A percentile compares a stretch with the other conserved stretches of the same genome.
These are phyloP conservation scores for Subacronicta megacephala DNA, from an alignment of 2,888 invertebrate species.

Conservation along the genomic window DNA sequence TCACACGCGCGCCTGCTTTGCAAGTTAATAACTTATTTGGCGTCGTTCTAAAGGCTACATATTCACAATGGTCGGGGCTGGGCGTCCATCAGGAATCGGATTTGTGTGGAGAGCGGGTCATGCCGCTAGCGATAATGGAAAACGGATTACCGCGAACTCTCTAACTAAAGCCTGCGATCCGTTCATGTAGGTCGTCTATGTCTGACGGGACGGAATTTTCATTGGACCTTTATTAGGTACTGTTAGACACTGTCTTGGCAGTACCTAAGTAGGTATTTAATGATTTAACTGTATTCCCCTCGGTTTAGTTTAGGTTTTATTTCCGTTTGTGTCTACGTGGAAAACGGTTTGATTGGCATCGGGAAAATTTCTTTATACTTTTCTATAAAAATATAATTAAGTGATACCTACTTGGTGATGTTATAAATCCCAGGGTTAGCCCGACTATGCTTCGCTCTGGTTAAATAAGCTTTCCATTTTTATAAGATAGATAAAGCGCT, in stretches of 20 bases:
- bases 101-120: conserved; percentile 63
- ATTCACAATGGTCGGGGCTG: conserved; percentile 55
- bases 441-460: no score
- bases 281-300: conserved; percentile 5
- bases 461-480: no score
- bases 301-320: not conserved
- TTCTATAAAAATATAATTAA: no score
- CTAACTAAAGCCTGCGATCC: conserved; percentile 64
- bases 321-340: no score
- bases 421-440: no score
- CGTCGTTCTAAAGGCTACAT: conserved; percentile 61
- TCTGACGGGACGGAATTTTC: conserved; percentile 52
- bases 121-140: conserved; percentile 73
- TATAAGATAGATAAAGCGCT: no score
- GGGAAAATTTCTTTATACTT: no score
- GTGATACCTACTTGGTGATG: no score
- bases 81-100: conserved; percentile 69
- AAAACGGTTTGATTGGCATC: no score
- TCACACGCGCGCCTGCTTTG: conserved; percentile 59
- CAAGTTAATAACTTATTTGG: conserved; percentile 72
- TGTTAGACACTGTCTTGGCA: conserved; percentile 22
- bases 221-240: conserved; percentile 46
- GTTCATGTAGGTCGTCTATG: conserved; percentile 48
- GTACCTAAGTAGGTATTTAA: no score
- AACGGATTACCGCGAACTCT: conserved; percentile 73